Evolutionary conservation across 1,140 invertebrate species (phyloP).

Genomic region (Bombus pyrosoma): DNA sequence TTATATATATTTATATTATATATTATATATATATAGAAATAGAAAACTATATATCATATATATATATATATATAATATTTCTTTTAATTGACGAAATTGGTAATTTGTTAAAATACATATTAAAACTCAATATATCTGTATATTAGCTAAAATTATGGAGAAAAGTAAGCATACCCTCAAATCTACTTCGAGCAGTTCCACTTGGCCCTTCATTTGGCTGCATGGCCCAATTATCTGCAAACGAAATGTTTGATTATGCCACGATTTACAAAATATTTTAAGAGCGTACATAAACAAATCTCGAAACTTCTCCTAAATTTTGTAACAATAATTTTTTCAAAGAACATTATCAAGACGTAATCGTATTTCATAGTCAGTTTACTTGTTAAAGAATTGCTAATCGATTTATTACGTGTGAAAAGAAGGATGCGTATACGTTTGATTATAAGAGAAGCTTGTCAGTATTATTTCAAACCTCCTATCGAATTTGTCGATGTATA

Average conservation of each 20-base stretch:
- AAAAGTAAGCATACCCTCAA: conserved; percentile 49
- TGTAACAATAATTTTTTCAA: background rate
- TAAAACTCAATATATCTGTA: too few species aligned
- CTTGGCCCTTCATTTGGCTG: conserved; percentile 57
- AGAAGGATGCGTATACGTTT: too few species aligned
- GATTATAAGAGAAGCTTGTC: background rate
- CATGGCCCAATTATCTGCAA: conserved; percentile 47
- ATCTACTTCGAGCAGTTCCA: conserved; percentile 44
- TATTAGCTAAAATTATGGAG: background rate
- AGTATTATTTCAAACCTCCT: background rate
- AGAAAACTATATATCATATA: too few species aligned
- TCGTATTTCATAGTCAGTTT: too few species aligned
- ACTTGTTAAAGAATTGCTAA: background rate
- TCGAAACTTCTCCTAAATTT: too few species aligned
- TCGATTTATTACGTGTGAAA: background rate
- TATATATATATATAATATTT: too few species aligned
- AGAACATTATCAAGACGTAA: too few species aligned
- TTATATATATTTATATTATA: too few species aligned
- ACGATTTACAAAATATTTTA: too few species aligned
- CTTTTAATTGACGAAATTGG: too few species aligned
- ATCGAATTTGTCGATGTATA: background rate
- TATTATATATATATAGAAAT: too few species aligned
- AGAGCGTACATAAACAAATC: background rate
- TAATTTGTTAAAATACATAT: too few species aligned
- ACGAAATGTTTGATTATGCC: background rate